Evolutionary conservation across 2,888 invertebrate genomes (phyloP).

Genomic region (Phaonia tiefii): DNA sequence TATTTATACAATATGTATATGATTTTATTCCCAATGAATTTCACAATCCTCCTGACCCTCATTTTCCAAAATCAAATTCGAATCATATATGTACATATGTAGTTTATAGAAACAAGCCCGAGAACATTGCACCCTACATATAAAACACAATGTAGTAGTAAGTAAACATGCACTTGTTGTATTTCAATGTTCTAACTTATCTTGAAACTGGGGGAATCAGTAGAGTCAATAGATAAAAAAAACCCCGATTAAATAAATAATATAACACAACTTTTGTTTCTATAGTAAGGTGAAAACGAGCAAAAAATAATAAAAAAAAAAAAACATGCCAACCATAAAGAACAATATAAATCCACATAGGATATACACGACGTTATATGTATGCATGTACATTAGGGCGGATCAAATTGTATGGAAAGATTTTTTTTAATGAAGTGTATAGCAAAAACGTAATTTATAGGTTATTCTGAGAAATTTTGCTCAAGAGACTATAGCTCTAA

Average conservation of each 20-base stretch:
- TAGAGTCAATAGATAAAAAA: conserved; percentile 40
- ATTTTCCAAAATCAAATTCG: not conserved
- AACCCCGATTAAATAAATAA: conserved; percentile 25
- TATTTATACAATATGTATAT: conserved; percentile 9
- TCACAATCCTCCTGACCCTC: not conserved
- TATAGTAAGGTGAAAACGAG: not conserved
- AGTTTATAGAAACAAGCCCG: not conserved
- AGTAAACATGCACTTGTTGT: conserved; percentile 1
- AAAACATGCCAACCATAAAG: not conserved
- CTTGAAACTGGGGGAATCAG: conserved; percentile 29
- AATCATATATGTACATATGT: no score
- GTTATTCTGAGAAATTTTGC: no score
- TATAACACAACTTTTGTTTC: not conserved
- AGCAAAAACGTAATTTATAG: no score
- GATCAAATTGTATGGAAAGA: no score
- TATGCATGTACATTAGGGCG: not conserved
- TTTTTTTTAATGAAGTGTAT: no score
- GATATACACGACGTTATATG: not conserved
- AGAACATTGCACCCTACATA: conserved; percentile 16
- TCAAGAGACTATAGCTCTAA: no score
- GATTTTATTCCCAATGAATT: conserved; percentile 27
- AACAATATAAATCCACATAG: not conserved
- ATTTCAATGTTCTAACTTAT: conserved; percentile 26
- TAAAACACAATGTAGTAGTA: not conserved
- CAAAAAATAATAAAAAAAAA: conserved; percentile 2